Conservation (phyloP, 2,113 vertebrate genomes). For the Aegotheles bennettii region DNA sequence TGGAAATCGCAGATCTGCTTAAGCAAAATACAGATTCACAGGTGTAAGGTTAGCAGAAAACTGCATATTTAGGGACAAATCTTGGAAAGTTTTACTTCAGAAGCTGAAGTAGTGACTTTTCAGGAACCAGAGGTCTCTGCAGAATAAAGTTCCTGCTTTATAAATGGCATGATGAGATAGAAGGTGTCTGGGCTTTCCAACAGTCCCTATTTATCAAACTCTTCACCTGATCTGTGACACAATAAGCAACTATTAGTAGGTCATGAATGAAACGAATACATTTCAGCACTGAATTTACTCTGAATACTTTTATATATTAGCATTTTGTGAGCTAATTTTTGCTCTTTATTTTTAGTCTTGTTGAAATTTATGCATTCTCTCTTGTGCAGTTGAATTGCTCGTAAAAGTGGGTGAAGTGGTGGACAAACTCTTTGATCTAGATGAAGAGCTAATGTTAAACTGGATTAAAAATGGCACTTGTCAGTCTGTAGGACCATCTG, state of each 20-base stretch:
- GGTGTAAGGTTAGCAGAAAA: not conserved
- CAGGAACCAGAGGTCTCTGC: not conserved
- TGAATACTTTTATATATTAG: not conserved
- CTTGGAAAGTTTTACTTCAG: not conserved
- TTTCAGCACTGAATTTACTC: not conserved
- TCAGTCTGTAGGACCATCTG: constrained; percentile 5
- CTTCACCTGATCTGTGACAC: not conserved
- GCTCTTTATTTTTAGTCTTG: not conserved
- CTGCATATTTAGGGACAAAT: not conserved
- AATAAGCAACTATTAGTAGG: not conserved
- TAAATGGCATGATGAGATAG: not conserved
- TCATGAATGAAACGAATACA: not conserved
- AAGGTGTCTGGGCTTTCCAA: not conserved
- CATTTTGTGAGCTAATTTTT: not conserved
- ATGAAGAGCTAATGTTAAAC: constrained; percentile 90
- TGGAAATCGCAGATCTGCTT: not conserved
- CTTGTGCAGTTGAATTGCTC: constrained; percentile 84
- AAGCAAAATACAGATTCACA: not conserved
- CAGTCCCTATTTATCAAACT: not conserved
- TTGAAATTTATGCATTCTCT: not conserved
- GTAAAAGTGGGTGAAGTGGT: constrained; percentile 93
- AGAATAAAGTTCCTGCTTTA: not conserved
- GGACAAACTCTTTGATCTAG: constrained; percentile 93
- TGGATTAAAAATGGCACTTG: constrained; percentile 79
- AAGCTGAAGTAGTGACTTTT: not conserved